Evolutionary conservation across 1,140 invertebrate genomes (phyloP).

Genomic region (Phortica variegata): DNA sequence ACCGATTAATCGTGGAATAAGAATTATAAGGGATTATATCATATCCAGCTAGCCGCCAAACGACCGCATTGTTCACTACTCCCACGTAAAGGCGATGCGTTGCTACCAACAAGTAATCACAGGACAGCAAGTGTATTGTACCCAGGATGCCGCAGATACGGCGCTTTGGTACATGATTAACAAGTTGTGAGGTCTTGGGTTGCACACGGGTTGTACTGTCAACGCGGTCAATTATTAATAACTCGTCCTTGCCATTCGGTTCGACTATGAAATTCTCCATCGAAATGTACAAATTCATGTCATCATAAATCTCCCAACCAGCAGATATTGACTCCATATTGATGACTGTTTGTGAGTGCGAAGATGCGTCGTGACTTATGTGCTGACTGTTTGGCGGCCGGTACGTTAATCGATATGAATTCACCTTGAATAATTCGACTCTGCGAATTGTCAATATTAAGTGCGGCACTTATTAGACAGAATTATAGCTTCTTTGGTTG

Average conservation of each 20-base stretch:
- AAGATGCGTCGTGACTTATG: too few relatives aligned
- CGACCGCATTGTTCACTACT: slow-evolving; percentile 78
- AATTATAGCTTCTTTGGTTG: too few relatives aligned
- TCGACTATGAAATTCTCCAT: slow-evolving; percentile 74
- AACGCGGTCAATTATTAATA: slow-evolving; percentile 73
- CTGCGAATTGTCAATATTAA: too few relatives aligned
- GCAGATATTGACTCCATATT: slow-evolving; percentile 4
- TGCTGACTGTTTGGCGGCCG: too few relatives aligned
- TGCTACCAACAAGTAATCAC: slow-evolving; percentile 87
- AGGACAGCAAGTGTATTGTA: slow-evolving; percentile 80
- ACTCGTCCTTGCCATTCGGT: slow-evolving; percentile 63
- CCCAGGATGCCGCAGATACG: slow-evolving; percentile 89
- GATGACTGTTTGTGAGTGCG: too few relatives aligned
- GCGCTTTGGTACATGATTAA: slow-evolving; percentile 60
- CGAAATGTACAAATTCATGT: slow-evolving; percentile 69
- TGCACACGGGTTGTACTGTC: slow-evolving; percentile 69
- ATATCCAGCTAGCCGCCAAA: slow-evolving; percentile 81
- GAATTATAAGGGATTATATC: slow-evolving; percentile 86
- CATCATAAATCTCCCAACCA: slow-evolving; percentile 60
- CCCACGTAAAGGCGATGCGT: slow-evolving; percentile 84
- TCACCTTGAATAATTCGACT: too few relatives aligned
- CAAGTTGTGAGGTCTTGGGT: slow-evolving; percentile 36
- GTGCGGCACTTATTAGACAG: too few relatives aligned
- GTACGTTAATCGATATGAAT: too few relatives aligned
- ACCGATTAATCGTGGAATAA: slow-evolving; percentile 75